Evolutionary conservation across 92 coral and sea anemone species (phyloP).

Genomic region (Epizoanthus ramosus): DNA sequence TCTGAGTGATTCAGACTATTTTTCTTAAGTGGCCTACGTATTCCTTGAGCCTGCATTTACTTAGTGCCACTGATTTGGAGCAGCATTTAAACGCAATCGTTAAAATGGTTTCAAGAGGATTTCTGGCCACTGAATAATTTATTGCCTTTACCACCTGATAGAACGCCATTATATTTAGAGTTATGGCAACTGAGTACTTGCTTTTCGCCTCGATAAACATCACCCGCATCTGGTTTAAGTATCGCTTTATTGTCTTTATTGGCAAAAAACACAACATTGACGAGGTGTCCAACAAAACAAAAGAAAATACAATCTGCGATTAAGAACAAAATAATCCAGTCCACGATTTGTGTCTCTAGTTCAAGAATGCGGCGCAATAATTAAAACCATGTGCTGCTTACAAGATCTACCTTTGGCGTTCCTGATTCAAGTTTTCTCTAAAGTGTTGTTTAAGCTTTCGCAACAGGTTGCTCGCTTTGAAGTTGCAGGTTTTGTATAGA

Average conservation of each 20-base stretch:
- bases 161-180: conserved; percentile 13
- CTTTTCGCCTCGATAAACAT: conserved; percentile 33
- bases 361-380: not conserved
- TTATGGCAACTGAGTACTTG: not conserved
- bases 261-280: conserved; percentile 11
- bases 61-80: too few relatives aligned
- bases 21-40: not conserved
- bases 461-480: conserved; percentile 7
- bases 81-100: not conserved
- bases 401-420: not conserved
- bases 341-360: not conserved
- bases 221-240: conserved; percentile 26
- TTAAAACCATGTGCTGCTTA: not conserved
- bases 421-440: not conserved
- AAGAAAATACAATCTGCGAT: not conserved
- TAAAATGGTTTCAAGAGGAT: not conserved
- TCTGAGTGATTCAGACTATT: not conserved
- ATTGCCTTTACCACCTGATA: not conserved
- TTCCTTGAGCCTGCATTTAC: not conserved
- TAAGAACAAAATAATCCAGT: not conserved
- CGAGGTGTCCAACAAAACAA: conserved; percentile 21
- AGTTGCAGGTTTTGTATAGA: conserved; percentile 25
- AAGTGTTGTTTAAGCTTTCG: conserved; percentile 8
- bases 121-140: conserved; percentile 18
- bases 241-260: conserved; percentile 25